Evolutionary conservation across 1,140 invertebrate species (phyloP), one percentile per base, ranked within the genome.

Genomic region (Phocides pigmalion): DNA sequence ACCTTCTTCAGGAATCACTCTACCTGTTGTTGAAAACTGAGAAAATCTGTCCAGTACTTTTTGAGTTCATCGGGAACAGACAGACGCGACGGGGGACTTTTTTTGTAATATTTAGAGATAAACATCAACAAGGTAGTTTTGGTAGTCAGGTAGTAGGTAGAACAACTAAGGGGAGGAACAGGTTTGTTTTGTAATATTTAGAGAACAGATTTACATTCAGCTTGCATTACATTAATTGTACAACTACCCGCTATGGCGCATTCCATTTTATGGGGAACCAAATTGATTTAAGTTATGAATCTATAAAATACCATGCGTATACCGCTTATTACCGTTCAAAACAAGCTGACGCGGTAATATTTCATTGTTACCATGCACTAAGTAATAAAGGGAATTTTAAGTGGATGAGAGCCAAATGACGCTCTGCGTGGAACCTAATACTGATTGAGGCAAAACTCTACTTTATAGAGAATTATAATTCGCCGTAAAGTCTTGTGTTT

Each of bases 321-420:
- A 58, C 15, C 25, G 22, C 32, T 58, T 59, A 59, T 59, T 46
- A 59, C 5, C 54, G 25, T 37, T 56, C 39, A 42, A 3, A 56
- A 44, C 54, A 59, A 25, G 39, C 51, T 22, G 41, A 12, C 12
- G 6, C 14, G 22, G 41, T 59, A 44, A 32, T 59, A 59, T 59
- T 46, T 59, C 54, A 59, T 59, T 46, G 41, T 32, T 35, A 15
- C 15, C 49, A 25, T 32, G 41, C 25, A 32, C 15, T 16, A 12
- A 59, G 41, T 59, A 59, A 59, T 59, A 59, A 58, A 58, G 54
- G 54, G 54, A 25, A 44, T 46, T 59, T 59, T 59, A 59, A 59
- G 42, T 9, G 35, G 54, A 46, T 44, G 25, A 59, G 54, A 46
- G 54, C 54, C 54, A 59, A 59, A 59, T 59, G 42, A 44, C 22